Evolutionary conservation across 2,797 vertebrate species (phyloP).

Genomic region (Heliangelus exortis): DNA sequence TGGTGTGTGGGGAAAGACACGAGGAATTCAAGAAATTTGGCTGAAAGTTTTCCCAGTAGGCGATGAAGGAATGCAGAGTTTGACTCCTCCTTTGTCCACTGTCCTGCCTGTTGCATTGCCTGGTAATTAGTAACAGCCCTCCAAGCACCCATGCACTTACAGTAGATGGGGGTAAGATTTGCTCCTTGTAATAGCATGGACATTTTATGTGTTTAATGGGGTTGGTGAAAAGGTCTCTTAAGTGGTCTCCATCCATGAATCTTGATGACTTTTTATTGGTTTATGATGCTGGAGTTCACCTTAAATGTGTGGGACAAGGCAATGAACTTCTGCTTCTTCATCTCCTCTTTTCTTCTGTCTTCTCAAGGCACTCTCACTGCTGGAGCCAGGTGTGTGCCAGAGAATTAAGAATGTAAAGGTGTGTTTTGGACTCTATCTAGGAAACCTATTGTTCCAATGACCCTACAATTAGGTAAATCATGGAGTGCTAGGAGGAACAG

Average conservation of each 20-base stretch:
- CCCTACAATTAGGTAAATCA: background rate
- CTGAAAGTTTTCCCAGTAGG: background rate
- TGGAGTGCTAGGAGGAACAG: background rate
- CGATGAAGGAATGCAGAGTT: background rate
- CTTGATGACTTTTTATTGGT: background rate
- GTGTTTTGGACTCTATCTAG: background rate
- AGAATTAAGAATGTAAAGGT: background rate
- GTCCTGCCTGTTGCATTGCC: background rate
- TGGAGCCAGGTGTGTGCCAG: background rate
- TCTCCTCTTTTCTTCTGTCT: background rate
- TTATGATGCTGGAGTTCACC: background rate
- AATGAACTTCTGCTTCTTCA: background rate
- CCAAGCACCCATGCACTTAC: background rate
- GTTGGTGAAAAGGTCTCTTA: background rate
- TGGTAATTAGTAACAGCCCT: background rate
- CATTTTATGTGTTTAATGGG: background rate
- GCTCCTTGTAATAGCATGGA: background rate
- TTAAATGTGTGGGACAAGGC: background rate
- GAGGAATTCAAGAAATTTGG: background rate
- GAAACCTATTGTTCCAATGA: constrained; percentile 11
- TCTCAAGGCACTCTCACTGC: background rate
- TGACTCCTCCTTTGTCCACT: background rate
- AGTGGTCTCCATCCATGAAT: background rate
- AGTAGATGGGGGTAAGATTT: background rate
- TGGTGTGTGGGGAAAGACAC: background rate